Conservation (phyloP, 2,888 invertebrate species). For the Torymus aiolomorphi region DNA sequence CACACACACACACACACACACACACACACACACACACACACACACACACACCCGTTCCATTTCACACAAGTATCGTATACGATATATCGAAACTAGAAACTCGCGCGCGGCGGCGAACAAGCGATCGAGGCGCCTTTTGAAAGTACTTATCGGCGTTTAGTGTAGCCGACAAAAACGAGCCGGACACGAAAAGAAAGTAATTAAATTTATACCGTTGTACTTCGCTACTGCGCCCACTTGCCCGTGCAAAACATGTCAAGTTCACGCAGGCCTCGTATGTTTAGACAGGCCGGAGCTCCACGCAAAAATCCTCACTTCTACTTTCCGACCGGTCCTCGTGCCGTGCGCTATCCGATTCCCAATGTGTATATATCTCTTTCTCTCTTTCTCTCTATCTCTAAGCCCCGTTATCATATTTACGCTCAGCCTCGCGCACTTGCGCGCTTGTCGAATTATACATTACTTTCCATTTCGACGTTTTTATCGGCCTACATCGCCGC, state of each 20-base stretch:
- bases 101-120: slow-evolving; percentile 14
- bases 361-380: background rate
- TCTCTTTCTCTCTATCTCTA: background rate
- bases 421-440: slow-evolving; percentile 1
- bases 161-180: background rate
- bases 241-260: slow-evolving; percentile 12
- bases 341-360: no score
- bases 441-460: slow-evolving; percentile 44
- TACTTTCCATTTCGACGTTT: slow-evolving; percentile 49
- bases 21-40: background rate
- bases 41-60: background rate
- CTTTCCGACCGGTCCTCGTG: slow-evolving; percentile 13
- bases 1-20: background rate
- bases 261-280: slow-evolving; percentile 23
- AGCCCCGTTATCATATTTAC: slow-evolving; percentile 26
- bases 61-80: background rate
- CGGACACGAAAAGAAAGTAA: slow-evolving; percentile 42
- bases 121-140: slow-evolving; percentile 19
- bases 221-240: slow-evolving; percentile 7
- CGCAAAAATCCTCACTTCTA: slow-evolving; percentile 2
- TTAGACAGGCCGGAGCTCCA: background rate
- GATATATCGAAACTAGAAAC: slow-evolving; percentile 28
- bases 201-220: slow-evolving; percentile 35
- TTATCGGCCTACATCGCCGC: slow-evolving; percentile 33
- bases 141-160: slow-evolving; percentile 34